Percentiles rank a stretch among this genome's conserved stretches.
phyloP scores from a whole-genome alignment of 1,140 invertebrate species.

The Nylanderia fulva region DNA sequence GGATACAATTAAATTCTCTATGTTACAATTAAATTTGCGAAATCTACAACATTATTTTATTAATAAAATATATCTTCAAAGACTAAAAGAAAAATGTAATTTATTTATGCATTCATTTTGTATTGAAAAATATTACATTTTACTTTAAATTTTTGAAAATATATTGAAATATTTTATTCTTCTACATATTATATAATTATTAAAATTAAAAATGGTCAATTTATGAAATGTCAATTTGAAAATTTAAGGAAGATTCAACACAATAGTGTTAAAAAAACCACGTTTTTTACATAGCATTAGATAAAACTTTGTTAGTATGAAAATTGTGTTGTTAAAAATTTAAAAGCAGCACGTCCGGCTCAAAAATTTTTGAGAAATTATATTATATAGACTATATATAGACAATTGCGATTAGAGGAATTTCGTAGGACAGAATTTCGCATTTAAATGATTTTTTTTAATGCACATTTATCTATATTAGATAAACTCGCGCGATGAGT shows the following conservation, averaged over 20 bases:
- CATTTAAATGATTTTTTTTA: constrained; percentile 18
- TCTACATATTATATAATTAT: background rate
- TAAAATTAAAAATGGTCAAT: background rate
- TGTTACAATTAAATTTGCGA: background rate
- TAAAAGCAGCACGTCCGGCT: no score
- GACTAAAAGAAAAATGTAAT: no score
- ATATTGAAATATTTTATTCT: background rate
- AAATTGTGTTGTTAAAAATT: no score
- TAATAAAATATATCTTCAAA: no score
- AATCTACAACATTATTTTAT: no score
- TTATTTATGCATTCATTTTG: no score
- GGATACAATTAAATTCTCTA: background rate
- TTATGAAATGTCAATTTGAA: background rate
- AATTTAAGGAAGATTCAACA: background rate
- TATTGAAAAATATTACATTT: background rate
- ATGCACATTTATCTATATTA: background rate
- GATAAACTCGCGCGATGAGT: background rate
- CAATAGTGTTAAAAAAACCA: no score
- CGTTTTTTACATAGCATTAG: no score
- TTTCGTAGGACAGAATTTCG: background rate
- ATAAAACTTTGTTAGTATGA: no score
- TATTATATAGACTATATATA: no score
- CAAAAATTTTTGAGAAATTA: background rate
- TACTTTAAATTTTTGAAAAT: background rate
- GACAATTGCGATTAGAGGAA: background rate